Evolutionary conservation across 2,797 vertebrate genomes (phyloP).

Genomic region (Erethizon dorsatum): DNA sequence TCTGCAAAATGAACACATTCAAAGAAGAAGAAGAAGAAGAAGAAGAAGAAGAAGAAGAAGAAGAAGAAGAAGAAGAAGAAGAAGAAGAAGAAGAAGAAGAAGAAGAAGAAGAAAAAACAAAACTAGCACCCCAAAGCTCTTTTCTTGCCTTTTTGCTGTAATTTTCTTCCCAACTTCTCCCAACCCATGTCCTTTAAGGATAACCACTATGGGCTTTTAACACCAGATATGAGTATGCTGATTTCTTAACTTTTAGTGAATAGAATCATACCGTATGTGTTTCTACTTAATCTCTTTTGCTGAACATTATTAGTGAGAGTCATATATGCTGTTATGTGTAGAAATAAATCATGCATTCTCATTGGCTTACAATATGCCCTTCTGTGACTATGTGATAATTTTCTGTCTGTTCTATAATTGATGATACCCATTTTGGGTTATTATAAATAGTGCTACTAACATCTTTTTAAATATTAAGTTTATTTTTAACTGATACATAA

Average conservation of each 20-base stretch:
- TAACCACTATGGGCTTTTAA: not conserved
- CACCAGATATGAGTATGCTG: not conserved
- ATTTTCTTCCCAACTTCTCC: not conserved
- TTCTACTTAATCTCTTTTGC: conserved; percentile 12
- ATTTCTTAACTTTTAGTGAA: not conserved
- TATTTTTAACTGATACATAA: not conserved
- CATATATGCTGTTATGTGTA: not conserved
- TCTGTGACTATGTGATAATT: not conserved
- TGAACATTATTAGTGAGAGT: not conserved
- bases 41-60: too few relatives aligned
- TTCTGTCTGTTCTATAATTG: not conserved
- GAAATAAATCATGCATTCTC: not conserved
- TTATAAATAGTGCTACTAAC: not conserved
- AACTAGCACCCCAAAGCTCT: not conserved
- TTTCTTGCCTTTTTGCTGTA: not conserved
- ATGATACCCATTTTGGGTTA: not conserved
- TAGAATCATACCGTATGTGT: not conserved
- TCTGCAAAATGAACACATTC: not conserved
- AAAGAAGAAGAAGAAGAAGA: not conserved
- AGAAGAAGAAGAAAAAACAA: not conserved
- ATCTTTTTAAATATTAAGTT: not conserved
- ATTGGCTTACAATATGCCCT: not conserved
- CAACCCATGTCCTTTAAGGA: not conserved
- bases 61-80: too few relatives aligned
- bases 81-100: too few relatives aligned